phyloP scores from a whole-genome alignment of 2,113 vertebrate species.

The Scatophagus argus region DNA sequence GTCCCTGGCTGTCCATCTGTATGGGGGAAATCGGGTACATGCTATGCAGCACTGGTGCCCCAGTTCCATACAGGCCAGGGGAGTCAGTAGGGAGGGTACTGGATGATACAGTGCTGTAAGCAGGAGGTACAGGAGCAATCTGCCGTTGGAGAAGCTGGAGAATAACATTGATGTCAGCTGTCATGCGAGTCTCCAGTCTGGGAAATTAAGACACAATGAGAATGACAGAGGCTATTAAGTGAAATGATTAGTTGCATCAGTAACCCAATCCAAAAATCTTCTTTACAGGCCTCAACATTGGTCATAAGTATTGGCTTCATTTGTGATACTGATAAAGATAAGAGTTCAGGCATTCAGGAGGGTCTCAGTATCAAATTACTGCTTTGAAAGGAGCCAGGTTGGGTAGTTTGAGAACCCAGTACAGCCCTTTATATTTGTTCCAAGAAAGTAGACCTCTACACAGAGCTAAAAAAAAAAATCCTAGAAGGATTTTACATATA shows the following conservation, averaged over 20 bases:
- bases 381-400: not conserved
- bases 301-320: not conserved
- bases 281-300: not conserved
- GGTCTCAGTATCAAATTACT: not conserved
- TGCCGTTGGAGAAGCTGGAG: conserved; percentile 95
- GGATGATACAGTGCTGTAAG: conserved; percentile 88
- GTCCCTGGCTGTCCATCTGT: conserved; percentile 59
- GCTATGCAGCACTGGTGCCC: conserved; percentile 75
- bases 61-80: conserved; percentile 82
- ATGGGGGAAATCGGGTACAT: conserved; percentile 67
- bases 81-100: conserved; percentile 74
- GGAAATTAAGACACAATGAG: conserved; percentile 2
- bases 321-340: not conserved
- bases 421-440: not conserved
- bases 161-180: conserved; percentile 92
- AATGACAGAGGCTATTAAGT: not conserved
- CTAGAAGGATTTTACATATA: not conserved
- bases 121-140: conserved; percentile 87
- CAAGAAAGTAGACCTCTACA: not conserved
- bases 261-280: not conserved
- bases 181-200: conserved; percentile 95
- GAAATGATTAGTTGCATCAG: not conserved
- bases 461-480: not conserved
- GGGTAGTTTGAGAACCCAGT: not conserved
- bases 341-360: not conserved